Conservation (phyloP, 2,888 invertebrate genomes). For the Petrophora chlorosata region DNA sequence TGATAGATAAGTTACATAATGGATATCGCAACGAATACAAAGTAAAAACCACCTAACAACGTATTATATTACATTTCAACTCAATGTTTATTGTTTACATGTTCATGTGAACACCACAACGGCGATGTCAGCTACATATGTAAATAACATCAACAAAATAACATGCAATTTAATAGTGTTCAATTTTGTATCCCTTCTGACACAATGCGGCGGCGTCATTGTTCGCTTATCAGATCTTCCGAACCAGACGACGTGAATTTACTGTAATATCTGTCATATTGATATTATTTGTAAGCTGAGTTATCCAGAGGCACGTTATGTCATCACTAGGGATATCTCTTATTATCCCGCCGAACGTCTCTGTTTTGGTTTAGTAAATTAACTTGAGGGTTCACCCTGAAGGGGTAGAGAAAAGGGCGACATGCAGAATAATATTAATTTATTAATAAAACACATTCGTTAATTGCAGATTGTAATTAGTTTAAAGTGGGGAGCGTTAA, state of each 20-base stretch:
- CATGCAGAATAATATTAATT: slow-evolving; percentile 62
- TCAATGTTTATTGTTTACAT: neutral
- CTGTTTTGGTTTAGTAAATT: slow-evolving; percentile 72
- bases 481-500: slow-evolving; percentile 5
- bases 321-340: slow-evolving; percentile 69
- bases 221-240: slow-evolving; percentile 54
- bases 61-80: neutral
- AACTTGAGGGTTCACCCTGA: slow-evolving; percentile 59
- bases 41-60: too few species aligned
- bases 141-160: slow-evolving; percentile 10
- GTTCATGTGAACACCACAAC: neutral
- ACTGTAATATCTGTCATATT: slow-evolving; percentile 53
- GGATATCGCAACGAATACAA: neutral
- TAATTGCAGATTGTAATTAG: slow-evolving; percentile 53
- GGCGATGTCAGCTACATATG: neutral
- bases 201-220: slow-evolving; percentile 46
- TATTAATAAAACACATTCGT: slow-evolving; percentile 62
- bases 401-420: slow-evolving; percentile 56
- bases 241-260: slow-evolving; percentile 46
- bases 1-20: neutral
- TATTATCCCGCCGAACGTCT: slow-evolving; percentile 68
- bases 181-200: slow-evolving; percentile 41
- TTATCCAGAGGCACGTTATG: slow-evolving; percentile 57
- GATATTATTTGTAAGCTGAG: slow-evolving; percentile 44
- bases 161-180: slow-evolving; percentile 27